Evolutionary conservation across 2,113 vertebrate genomes (phyloP), one percentile per base, ranked within the genome.

Genomic region (Xyrauchen texanus): DNA sequence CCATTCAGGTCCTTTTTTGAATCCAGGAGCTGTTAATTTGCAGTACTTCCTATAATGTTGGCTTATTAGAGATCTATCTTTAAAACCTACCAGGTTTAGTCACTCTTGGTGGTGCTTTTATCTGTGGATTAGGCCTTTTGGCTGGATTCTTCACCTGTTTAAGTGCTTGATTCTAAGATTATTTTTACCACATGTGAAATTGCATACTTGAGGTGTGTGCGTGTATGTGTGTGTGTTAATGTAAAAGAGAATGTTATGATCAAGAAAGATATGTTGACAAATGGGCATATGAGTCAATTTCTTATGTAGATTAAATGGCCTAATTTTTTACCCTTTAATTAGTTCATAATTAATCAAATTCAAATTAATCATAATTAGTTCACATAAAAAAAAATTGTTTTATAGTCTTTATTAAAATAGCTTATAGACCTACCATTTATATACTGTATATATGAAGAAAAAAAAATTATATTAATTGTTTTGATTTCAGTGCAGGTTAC

Each of bases 1-100:
- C 4, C 55, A n/a, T 58, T 13, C 4, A 62, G 68, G 82, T 87
- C 79, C 79, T 63, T 76, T 55, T 81, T 63, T 51, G 9, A 51
- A 12, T 13, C 9, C 51, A 6, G 8, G 42, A 34, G 21, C 21
- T 34, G 21, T 34, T 34, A 34, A 34, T 34, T 34, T 34, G 3
- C 21, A 34, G 21, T 34, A 1, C 42, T 53, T 71, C 5, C 5
- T 45, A 71, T 45, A 2, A 10, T 10, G 8, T 16, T 60, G 55
- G 44, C 57, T 61, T 46, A 12, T 34, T 57, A 9, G 13, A 58
- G 13, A 9, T 58, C 13, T 10, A 4, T 53, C 8, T 52, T 52
- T 8, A 52, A n/a, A 51, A 57, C 12, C 47, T 58, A n/a, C 10
- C 13, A 10, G 16, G 15, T 53, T 69, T 42, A 11, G 5, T 42